Evolutionary conservation across 2,113 vertebrate genomes (phyloP), one percentile per base, ranked within the genome.

Genomic region (Strix aluco): DNA sequence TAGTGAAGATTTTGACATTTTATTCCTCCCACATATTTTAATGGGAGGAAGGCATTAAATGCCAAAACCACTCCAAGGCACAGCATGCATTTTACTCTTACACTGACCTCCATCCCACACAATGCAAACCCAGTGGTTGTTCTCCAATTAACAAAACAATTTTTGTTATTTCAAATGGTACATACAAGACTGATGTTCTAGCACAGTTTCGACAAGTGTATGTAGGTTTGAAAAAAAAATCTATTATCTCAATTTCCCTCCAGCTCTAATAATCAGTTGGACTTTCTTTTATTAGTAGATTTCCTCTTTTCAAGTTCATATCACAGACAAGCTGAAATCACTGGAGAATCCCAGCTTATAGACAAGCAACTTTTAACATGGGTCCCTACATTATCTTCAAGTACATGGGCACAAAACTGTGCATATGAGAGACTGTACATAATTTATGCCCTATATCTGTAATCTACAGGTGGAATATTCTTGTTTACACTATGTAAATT

Each of bases 11-110:
- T 96, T 97, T 88, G 91, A 93, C 86, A 93, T 95, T 81, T 91
- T 70, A 94, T 86, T 96, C 94, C 84, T 97, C 91, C 92, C 85
- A 77, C 91, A 92, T 84, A 96, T 84, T 96, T 93, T 88, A 96
- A 96, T 1, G 40, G 88, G 88, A 96, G 80, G 88, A 94, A 95
- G 46, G 30, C 86, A 95, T 82, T 95, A 94, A 92, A 96, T 94
- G 95, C 92, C 92, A 97, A 96, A 97, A 96, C 92, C 95, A 36
- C 92, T 95, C 83, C 73, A 94, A 95, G 81, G 77, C 94, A 97
- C 61, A 4, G 46, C 47, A 89, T 13, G 89, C 77, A 40, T 67
- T 86, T 88, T 89, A 52, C 49, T 78, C 63, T 94, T 81, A 69
- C 17, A 27, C 10, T 91, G 81, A 96, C 90, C 94, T 96, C 81